Conservation (phyloP, 2,113 vertebrate species). For the Fulmarus glacialis region DNA sequence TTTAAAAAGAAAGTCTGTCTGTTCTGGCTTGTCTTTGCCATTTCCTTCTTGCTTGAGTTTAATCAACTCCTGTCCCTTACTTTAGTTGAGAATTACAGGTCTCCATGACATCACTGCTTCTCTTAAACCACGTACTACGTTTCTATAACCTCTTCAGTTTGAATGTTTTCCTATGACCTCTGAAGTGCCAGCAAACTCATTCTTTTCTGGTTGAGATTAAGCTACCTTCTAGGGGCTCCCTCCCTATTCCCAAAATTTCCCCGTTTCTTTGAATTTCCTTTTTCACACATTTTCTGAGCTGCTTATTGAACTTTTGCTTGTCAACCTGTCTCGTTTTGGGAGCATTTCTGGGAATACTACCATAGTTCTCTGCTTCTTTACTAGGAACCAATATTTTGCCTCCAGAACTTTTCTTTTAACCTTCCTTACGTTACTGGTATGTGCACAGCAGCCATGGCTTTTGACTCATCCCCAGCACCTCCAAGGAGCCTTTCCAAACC, state of each 20-base stretch:
- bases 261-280: neutral
- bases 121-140: neutral
- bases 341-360: neutral
- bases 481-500: neutral
- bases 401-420: neutral
- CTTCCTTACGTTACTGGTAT: neutral
- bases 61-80: neutral
- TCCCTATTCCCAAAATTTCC: neutral
- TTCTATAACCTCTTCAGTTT: neutral
- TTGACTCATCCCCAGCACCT: neutral
- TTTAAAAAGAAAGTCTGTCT: neutral
- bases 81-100: neutral
- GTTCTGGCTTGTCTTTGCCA: neutral
- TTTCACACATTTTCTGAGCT: neutral
- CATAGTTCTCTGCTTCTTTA: neutral
- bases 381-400: neutral
- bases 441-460: neutral
- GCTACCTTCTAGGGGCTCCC: neutral
- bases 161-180: neutral
- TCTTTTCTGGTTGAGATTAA: neutral
- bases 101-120: neutral
- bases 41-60: neutral
- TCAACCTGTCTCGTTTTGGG: neutral
- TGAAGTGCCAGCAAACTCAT: neutral
- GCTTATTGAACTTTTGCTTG: neutral